Evolutionary conservation across 2,888 invertebrate genomes (phyloP), one percentile per base, ranked within the genome.

Genomic region (Cylindroiulus punctatus): DNA sequence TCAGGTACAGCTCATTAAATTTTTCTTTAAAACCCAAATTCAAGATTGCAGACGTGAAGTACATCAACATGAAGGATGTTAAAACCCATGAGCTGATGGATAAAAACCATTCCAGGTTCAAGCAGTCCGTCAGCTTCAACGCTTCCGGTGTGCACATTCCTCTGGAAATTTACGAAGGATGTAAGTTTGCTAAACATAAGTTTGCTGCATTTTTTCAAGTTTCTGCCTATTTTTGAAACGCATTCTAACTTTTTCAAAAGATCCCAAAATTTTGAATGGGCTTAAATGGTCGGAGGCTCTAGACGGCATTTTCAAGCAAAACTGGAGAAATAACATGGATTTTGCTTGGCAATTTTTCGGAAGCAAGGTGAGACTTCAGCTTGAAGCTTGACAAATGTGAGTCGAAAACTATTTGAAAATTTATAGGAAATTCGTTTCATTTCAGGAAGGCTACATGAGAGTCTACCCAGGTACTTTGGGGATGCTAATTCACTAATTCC

Each of bases 321-420:
- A 92, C 88, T 88, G 88, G 26, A 88, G 90, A 42, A 89, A 89
- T 17, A 90, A 92, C 89, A 89, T 90, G 0, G 89, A 90, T 22
- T 89, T 92, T 2, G 88, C 91, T 84, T 92, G 92, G 92, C 92
- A 92, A 89, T 92, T 91, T 88, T 92, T 92, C 89, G 92, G 92
- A 22, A 91, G 91, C 86, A 91, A 91, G 87, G 89, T 90, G 92
- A 92, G 26, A 91, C 92, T 57, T 57, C 10, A 47, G 14, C 40
- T 40, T 76, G 76, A 81, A 81, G 1, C 17, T 81, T 19, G 12
- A 32, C 30, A 26, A 30, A 82, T 0, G 30, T 2, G 19, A 10
- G 10, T 76, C 4, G 5, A 42, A 84, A 42, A 84, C 40, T 7
- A 84, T 14, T 30, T 17, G 30, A 84, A 84, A 84, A 84, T 14